Conservation (phyloP, 2,797 vertebrate genomes). For the Cirrhinus mrigala region DNA sequence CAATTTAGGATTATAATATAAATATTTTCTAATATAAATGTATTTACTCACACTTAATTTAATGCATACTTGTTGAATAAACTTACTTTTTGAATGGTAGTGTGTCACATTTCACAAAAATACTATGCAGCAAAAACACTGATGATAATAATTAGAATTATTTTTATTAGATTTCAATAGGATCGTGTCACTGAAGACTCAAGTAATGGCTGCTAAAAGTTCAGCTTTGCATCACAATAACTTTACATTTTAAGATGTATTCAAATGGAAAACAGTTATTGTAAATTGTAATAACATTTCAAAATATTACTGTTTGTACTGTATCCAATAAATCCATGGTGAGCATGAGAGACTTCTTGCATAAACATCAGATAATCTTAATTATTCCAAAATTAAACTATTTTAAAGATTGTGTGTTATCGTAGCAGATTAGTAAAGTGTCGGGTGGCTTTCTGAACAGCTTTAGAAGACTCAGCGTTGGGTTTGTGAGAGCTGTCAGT, state of each 20-base stretch:
- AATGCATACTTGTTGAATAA: background rate
- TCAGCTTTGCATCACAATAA: background rate
- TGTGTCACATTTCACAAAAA: background rate
- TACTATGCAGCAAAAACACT: background rate
- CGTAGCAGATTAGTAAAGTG: background rate
- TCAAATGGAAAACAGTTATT: background rate
- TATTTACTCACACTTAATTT: background rate
- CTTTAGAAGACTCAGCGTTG: background rate
- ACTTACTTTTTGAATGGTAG: background rate
- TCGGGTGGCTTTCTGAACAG: background rate
- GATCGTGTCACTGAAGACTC: background rate
- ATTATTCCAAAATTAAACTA: background rate
- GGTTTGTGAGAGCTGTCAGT: constrained; percentile 1
- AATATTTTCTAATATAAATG: background rate
- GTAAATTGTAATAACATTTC: too few species aligned
- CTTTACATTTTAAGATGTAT: background rate
- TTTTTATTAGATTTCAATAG: too few species aligned
- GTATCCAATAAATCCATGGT: background rate
- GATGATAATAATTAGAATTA: too few species aligned
- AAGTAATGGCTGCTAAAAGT: background rate
- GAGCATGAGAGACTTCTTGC: background rate
- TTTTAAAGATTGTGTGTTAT: background rate
- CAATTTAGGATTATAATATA: background rate
- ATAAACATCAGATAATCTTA: background rate
- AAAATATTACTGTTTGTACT: too few species aligned